Percentiles rank a stretch among this genome's conserved stretches.
Evolutionary conservation across 2,888 invertebrate genomes (phyloP).

Genomic region (Hyles lineata): DNA sequence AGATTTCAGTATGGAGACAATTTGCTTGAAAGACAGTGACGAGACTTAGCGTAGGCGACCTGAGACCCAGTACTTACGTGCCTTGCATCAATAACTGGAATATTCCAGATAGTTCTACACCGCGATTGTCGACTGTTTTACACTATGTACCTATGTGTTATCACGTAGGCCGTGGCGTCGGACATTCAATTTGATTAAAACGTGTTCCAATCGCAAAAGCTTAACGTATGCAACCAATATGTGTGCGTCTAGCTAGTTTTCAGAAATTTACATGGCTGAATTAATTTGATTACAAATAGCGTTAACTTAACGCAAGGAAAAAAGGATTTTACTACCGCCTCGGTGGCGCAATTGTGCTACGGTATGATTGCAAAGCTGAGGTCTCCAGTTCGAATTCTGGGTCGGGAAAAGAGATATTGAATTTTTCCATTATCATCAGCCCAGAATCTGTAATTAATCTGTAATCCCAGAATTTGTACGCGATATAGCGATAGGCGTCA

Average conservation of each 20-base stretch:
- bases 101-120: background rate
- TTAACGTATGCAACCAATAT: background rate
- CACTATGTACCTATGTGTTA: background rate
- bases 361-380: no score
- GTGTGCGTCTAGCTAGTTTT: background rate
- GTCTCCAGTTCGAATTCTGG: no score
- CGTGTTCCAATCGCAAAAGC: conserved; percentile 9
- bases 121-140: conserved; percentile 17
- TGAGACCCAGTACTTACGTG: conserved; percentile 17
- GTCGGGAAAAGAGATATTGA: no score
- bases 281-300: no score
- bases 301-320: no score
- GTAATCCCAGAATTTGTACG: no score
- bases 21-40: conserved; percentile 25
- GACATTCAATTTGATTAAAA: conserved; percentile 20
- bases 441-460: no score
- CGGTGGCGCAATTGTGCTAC: no score
- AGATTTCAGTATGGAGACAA: conserved; percentile 4
- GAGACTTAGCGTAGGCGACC: conserved; percentile 28
- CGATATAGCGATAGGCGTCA: no score
- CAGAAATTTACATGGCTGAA: background rate
- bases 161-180: conserved; percentile 1
- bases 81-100: conserved; percentile 22
- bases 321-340: no score
- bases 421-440: no score